A percentile compares a stretch with the other conserved stretches of the same genome.
Conservation (phyloP, 2,888 invertebrate genomes). For the Strigamia transsilvanica region DNA sequence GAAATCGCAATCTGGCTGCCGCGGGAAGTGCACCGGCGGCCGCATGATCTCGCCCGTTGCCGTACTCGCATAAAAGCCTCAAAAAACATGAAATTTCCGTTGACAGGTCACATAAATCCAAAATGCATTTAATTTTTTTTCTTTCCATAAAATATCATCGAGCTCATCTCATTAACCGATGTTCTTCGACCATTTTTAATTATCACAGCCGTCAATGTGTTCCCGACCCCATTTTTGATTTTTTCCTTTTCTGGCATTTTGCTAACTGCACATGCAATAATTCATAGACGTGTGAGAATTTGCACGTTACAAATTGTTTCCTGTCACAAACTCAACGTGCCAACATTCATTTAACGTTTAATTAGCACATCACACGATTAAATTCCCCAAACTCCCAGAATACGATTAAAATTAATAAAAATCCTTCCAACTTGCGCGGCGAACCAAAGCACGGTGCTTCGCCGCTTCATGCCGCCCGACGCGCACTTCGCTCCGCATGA, state of each 20-base stretch:
- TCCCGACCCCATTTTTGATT: not conserved
- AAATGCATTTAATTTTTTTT: slow-evolving; percentile 4
- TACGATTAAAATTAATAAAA: no score
- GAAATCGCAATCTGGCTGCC: not conserved
- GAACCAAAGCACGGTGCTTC: no score
- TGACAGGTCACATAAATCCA: slow-evolving; percentile 37
- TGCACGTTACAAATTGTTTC: slow-evolving; percentile 33
- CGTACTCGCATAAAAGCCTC: no score
- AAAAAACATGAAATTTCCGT: not conserved
- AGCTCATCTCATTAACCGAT: slow-evolving; percentile 45
- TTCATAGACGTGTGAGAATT: slow-evolving; percentile 44
- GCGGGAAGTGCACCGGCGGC: no score
- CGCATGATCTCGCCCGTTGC: no score
- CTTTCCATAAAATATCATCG: slow-evolving; percentile 8
- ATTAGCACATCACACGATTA: not conserved
- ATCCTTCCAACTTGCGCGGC: no score
- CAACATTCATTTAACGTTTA: slow-evolving; percentile 11
- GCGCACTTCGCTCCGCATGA: no score
- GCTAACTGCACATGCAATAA: slow-evolving; percentile 19
- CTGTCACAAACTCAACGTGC: slow-evolving; percentile 10
- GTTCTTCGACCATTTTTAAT: slow-evolving; percentile 32
- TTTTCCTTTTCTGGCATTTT: not conserved
- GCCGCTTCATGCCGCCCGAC: no score
- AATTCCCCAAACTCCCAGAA: not conserved
- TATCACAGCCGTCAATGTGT: slow-evolving; percentile 13